Evolutionary conservation across 2,888 invertebrate genomes (phyloP), one percentile per base, ranked within the genome.

Genomic region (Euzetes globulus): DNA sequence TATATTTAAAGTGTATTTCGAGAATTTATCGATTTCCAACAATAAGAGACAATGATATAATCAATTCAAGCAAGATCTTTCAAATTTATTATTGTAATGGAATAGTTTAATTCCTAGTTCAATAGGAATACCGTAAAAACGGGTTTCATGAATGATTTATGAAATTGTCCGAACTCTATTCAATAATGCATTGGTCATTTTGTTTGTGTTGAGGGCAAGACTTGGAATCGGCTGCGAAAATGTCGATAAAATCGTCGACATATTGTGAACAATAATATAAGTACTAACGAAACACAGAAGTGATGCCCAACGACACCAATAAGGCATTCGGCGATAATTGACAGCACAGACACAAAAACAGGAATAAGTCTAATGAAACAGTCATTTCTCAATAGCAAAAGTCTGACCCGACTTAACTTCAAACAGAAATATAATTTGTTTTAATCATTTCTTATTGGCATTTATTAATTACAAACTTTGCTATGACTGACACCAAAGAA

Each of bases 181-280:
- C 33, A 33, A 33, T 33, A 33, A 33, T 33, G 33, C 33, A 33
- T 33, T 33, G 33, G 33, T 33, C 33, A 33, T 7, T 33, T 6
- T 33, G 4, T 7, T 33, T 33, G 33, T n/a, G n/a, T n/a, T n/a
- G 33, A 33, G 33, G 7, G 5, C 33, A 33, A 33, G 13, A 11
- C 15, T 58, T 22, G 22, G 22, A 58, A 58, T 58, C 19, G 33
- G 33, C 33, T 33, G 33, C 33, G 33, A 17, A 47, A 47, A 25
- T 63, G 63, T 63, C 63, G 29, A 63, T 63, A 63, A 63, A 60
- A 63, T 22, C 29, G 63, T 29, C 29, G 63, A 33, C 63, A 63
- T 63, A 63, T 29, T 29, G 63, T 63, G 63, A 63, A 63, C 27
- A 63, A 29, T 55, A 55, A 55, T 33, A 63, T 63, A 22, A 9